Evolutionary conservation across 2,113 vertebrate genomes (phyloP).

Genomic region (Thalassoma bifasciatum): DNA sequence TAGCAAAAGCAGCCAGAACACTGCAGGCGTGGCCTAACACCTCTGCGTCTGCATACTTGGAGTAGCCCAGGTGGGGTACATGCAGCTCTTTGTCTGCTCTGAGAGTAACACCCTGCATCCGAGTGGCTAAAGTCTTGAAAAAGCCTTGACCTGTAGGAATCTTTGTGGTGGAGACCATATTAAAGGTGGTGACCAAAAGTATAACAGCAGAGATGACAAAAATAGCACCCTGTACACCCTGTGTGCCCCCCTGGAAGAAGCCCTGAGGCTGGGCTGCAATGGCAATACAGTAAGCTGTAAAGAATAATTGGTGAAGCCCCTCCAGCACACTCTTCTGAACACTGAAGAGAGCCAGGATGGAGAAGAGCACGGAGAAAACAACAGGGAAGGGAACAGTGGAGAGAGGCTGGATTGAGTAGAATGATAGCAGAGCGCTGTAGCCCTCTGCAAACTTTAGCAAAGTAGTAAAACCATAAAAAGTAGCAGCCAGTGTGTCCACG

Average conservation of each 20-base stretch:
- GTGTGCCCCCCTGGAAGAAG: slow-evolving; percentile 85
- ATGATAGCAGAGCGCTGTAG: slow-evolving; percentile 80
- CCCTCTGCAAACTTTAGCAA: slow-evolving; percentile 86
- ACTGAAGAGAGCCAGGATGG: slow-evolving; percentile 83
- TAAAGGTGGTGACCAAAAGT: slow-evolving; percentile 81
- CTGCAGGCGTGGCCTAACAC: slow-evolving; percentile 86
- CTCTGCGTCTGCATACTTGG: slow-evolving; percentile 89
- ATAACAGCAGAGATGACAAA: slow-evolving; percentile 83
- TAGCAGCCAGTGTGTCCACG: slow-evolving; percentile 82
- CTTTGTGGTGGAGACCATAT: slow-evolving; percentile 63
- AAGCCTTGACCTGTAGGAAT: slow-evolving; percentile 77
- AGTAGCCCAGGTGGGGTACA: slow-evolving; percentile 86
- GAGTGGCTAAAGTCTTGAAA: slow-evolving; percentile 75
- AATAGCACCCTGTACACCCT: slow-evolving; percentile 85
- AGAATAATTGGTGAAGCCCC: slow-evolving; percentile 85
- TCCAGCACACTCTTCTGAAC: slow-evolving; percentile 82
- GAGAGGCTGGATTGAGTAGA: slow-evolving; percentile 69
- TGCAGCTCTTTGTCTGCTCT: slow-evolving; percentile 79
- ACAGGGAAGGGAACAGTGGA: slow-evolving; percentile 81
- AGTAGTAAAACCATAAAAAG: slow-evolving; percentile 85
- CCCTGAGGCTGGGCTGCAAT: slow-evolving; percentile 83
- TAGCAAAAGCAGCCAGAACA: slow-evolving; percentile 86
- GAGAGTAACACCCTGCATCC: slow-evolving; percentile 73
- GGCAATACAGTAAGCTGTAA: slow-evolving; percentile 83
- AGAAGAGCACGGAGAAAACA: slow-evolving; percentile 87